A percentile compares a stretch with the other conserved stretches of the same genome.
Conservation (phyloP, 1,140 invertebrate species). For the Argopecten irradians region DNA sequence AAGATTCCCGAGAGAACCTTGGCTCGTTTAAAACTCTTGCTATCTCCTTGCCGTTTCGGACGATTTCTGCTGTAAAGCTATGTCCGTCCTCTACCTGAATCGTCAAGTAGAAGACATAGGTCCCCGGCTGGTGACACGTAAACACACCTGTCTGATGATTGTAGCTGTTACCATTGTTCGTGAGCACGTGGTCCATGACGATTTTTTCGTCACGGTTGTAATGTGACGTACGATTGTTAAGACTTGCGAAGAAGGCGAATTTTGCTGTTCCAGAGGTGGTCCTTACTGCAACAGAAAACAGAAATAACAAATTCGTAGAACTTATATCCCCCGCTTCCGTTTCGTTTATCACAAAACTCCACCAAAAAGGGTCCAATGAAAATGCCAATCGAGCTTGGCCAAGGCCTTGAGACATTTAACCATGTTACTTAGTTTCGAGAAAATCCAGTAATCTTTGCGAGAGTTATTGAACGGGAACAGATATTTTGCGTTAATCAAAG, state of each 20-base stretch:
- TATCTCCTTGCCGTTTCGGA: neutral
- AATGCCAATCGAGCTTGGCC: no score
- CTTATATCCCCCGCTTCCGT: no score
- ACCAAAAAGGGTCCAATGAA: no score
- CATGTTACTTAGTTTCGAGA: no score
- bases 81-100: neutral
- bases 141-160: neutral
- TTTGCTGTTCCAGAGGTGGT: neutral
- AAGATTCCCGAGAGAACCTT: neutral
- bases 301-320: no score
- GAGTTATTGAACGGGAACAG: no score
- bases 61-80: neutral
- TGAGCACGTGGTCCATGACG: neutral
- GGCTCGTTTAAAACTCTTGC: neutral
- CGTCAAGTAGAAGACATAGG: neutral
- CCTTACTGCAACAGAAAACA: no score
- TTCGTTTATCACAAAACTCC: no score
- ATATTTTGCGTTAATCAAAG: no score
- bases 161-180: neutral
- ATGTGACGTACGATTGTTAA: neutral
- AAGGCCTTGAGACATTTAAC: no score
- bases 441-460: no score
- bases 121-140: neutral
- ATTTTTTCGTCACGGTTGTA: neutral
- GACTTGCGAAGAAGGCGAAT: neutral